Evolutionary conservation across 2,888 invertebrate genomes (phyloP).

Genomic region (Pseudococcus longispinus): DNA sequence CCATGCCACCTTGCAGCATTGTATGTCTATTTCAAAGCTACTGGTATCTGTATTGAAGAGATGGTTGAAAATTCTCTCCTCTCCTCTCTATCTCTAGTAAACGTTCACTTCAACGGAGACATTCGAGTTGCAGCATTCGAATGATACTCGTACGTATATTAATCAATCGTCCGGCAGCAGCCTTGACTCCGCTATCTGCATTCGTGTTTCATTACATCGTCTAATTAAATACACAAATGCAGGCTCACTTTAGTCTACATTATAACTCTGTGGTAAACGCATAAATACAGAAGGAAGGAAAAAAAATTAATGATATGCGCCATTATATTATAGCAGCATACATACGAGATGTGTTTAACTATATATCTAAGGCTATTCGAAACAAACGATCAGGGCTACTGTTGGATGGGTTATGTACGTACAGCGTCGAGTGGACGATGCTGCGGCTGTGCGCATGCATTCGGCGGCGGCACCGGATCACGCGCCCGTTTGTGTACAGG

Average conservation of each 20-base stretch:
- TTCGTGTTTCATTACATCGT: neutral
- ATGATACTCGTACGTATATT: neutral
- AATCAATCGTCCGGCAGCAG: neutral
- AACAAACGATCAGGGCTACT: neutral
- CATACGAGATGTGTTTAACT: neutral
- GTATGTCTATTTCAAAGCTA: too few species aligned
- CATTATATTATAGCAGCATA: neutral
- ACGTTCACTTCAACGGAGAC: neutral
- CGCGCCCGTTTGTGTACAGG: neutral
- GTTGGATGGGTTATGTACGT: slow-evolving; percentile 5
- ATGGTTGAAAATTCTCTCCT: neutral
- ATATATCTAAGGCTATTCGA: neutral
- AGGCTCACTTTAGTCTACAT: neutral
- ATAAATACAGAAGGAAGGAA: neutral
- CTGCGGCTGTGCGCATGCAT: neutral
- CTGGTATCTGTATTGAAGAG: too few species aligned
- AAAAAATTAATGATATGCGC: slow-evolving; percentile 31
- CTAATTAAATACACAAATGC: neutral
- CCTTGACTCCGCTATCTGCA: neutral
- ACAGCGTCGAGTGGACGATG: neutral
- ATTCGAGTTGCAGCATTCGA: neutral
- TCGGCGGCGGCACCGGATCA: neutral
- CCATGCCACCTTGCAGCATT: too few species aligned
- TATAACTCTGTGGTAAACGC: neutral
- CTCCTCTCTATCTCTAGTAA: neutral